A percentile compares a stretch with the other conserved stretches of the same genome.
phyloP scores from a whole-genome alignment of 2,888 invertebrate species.

The Coelopa pilipes region DNA sequence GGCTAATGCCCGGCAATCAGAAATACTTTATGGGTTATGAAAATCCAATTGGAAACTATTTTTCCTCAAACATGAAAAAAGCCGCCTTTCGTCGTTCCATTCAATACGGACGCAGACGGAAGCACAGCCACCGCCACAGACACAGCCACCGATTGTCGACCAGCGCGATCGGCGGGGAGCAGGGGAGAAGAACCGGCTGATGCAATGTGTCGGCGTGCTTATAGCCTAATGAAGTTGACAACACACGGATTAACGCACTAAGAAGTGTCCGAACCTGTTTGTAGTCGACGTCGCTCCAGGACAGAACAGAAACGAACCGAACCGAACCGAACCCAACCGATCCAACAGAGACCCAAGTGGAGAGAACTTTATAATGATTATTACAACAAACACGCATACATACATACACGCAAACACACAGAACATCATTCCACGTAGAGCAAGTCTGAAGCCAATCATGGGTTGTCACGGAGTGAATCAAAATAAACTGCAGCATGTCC shows the following conservation, averaged over 20 bases:
- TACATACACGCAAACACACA: not conserved
- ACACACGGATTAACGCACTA: constrained; percentile 67
- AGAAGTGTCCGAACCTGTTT: constrained; percentile 34
- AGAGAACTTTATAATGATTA: constrained; percentile 28
- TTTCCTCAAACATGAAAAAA: constrained; percentile 62
- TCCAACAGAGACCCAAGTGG: constrained; percentile 8
- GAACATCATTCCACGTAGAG: constrained; percentile 16
- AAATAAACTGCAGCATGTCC: constrained; percentile 33
- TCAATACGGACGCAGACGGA: constrained; percentile 13
- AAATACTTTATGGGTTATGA: constrained; percentile 65
- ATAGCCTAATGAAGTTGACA: constrained; percentile 68
- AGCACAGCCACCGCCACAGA: constrained; percentile 19
- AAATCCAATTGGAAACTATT: constrained; percentile 65
- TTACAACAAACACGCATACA: constrained; percentile 40
- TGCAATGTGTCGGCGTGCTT: constrained; percentile 64
- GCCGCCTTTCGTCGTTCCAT: constrained; percentile 49
- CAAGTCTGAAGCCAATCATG: constrained; percentile 22
- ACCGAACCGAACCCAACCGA: constrained; percentile 32
- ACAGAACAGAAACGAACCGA: constrained; percentile 39
- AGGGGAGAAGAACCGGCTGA: not conserved
- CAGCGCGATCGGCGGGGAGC: not conserved
- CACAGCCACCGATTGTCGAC: not conserved
- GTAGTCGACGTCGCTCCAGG: constrained; percentile 37
- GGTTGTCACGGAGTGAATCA: constrained; percentile 18
- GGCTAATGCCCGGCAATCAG: constrained; percentile 53